phyloP scores from a whole-genome alignment of 2,797 vertebrate genomes.

The Semotilus atromaculatus region DNA sequence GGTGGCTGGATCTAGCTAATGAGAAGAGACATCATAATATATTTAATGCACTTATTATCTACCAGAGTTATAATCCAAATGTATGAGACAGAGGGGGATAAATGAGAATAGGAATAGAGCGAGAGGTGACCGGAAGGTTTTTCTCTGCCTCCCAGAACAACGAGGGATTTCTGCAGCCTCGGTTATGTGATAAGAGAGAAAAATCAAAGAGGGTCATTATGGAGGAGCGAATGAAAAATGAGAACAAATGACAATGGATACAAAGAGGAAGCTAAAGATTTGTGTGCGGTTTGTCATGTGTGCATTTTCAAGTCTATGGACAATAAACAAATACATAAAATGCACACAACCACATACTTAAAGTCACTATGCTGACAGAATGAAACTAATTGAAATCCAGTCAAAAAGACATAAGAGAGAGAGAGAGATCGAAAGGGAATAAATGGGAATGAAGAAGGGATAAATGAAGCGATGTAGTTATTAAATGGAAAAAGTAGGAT shows the following conservation, averaged over 20 bases:
- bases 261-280: neutral
- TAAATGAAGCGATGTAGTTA: neutral
- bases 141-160: slow-evolving; percentile 4
- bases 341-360: neutral
- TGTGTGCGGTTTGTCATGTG: slow-evolving; percentile 1
- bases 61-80: slow-evolving; percentile 10
- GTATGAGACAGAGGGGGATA: neutral
- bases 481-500: neutral
- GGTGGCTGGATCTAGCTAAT: slow-evolving; percentile 16
- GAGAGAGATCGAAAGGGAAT: neutral
- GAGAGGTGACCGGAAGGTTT: slow-evolving; percentile 36
- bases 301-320: neutral
- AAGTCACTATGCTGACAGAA: neutral
- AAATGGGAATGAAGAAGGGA: neutral
- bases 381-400: slow-evolving; percentile 22
- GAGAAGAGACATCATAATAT: slow-evolving; percentile 40
- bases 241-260: slow-evolving; percentile 35
- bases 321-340: slow-evolving; percentile 4
- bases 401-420: neutral
- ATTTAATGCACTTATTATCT: slow-evolving; percentile 39
- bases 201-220: slow-evolving; percentile 39
- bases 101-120: neutral
- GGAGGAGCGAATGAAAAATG: slow-evolving; percentile 11
- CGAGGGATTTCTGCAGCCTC: slow-evolving; percentile 29
- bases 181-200: slow-evolving; percentile 33